Percentiles rank a stretch among this genome's conserved stretches.
Evolutionary conservation across 2,888 invertebrate genomes (phyloP).

Genomic region (Nipponacmea schrenckii): DNA sequence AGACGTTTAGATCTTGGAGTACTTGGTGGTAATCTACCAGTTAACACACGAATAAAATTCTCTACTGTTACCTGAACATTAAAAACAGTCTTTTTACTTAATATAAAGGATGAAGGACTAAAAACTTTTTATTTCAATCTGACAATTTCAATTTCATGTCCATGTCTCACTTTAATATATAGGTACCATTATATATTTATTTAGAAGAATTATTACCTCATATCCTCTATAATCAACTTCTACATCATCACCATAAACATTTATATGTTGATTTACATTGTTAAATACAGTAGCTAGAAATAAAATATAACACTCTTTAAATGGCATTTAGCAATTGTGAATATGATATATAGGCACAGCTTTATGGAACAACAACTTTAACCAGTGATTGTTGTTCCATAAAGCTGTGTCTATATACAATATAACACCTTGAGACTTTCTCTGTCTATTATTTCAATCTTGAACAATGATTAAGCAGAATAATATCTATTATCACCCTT

Average conservation of each 20-base stretch:
- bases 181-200: no score
- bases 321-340: no score
- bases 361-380: no score
- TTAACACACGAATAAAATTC: constrained; percentile 95
- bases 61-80: constrained; percentile 89
- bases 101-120: no score
- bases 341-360: no score
- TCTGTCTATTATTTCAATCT: no score
- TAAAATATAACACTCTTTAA: not conserved
- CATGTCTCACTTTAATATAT: no score
- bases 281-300: constrained; percentile 90
- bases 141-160: no score
- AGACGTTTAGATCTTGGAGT: constrained; percentile 95
- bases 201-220: constrained; percentile 62
- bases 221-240: constrained; percentile 97
- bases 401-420: no score
- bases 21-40: constrained; percentile 89
- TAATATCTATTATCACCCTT: not conserved
- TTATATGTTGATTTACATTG: constrained; percentile 96
- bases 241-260: constrained; percentile 99
- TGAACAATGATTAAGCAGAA: no score
- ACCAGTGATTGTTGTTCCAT: no score
- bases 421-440: not conserved
- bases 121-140: not conserved
- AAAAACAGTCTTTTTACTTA: not conserved